Evolutionary conservation across 1,140 invertebrate genomes (phyloP).

Genomic region (Saccostrea glomerata): DNA sequence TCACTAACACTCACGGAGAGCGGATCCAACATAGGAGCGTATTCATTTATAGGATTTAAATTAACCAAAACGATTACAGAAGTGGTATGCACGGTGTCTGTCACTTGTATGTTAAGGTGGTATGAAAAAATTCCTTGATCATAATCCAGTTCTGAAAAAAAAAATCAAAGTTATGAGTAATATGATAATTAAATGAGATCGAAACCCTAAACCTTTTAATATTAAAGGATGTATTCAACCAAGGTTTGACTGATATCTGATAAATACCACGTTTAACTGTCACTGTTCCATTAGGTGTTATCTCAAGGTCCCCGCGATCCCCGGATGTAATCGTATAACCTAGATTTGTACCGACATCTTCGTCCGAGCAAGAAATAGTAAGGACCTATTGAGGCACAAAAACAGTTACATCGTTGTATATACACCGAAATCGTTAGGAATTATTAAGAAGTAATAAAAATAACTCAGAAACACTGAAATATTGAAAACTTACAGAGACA

Average conservation of each 20-base stretch:
- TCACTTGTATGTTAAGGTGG: slow-evolving; percentile 62
- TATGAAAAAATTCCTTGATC: slow-evolving; percentile 61
- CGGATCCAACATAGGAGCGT: slow-evolving; percentile 59
- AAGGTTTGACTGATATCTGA: too few relatives aligned
- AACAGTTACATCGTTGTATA: too few relatives aligned
- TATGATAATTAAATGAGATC: too few relatives aligned
- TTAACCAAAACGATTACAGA: slow-evolving; percentile 52
- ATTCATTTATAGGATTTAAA: slow-evolving; percentile 65
- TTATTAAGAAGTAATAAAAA: too few relatives aligned
- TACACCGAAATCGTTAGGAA: too few relatives aligned
- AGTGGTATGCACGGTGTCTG: slow-evolving; percentile 58
- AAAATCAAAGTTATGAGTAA: too few relatives aligned
- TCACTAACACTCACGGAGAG: slow-evolving; percentile 54
- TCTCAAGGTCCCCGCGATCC: not conserved
- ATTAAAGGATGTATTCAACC: too few relatives aligned
- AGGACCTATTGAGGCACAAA: not conserved
- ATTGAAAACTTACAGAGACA: too few relatives aligned
- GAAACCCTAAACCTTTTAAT: too few relatives aligned
- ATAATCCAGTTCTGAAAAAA: slow-evolving; percentile 57
- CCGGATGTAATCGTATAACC: not conserved
- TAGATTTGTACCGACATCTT: not conserved
- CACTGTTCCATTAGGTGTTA: not conserved
- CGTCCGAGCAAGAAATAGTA: not conserved
- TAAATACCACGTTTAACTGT: not conserved
- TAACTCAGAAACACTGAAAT: too few relatives aligned